Base-by-base conservation (phyloP, 2,888 invertebrate genomes). In the Cataglyphis cursor region DNA sequence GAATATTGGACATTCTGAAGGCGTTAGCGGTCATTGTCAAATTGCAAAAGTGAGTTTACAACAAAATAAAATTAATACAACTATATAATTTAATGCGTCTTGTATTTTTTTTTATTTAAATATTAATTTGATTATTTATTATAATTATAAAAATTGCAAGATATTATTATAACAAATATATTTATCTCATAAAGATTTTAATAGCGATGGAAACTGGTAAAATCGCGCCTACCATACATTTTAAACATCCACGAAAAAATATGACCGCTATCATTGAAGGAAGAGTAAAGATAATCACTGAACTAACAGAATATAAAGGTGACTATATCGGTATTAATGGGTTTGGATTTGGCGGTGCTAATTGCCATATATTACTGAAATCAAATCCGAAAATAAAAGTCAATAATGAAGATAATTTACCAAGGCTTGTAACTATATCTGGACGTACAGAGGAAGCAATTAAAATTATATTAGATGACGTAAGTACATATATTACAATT, bases 401-500 rank as follows among this genome's bases (percentile, higher is more conserved):
- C 0, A 97, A 97, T 92, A 95, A 95, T 0, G 96, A 93, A 0
- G 97, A 97, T 90, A 95, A 96, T 86, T 92, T 97, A 0, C 97
- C 97, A 0, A 96, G 98, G 73, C 94, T 98, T 72, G 96, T 97
- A 9, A 96, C 96, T 74, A 96, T 96, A 84, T 97, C 97, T 65
- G 98, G 98, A 0, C 96, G 99, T 78, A 98, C 98, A 0, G 96
- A 97, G 92, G 96, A 97, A 73, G 96, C 97, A 0, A 96, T 98
- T 0, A 95, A 96, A 62, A 95, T 93, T 74, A 95, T 98, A 85
- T 94, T 97, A 8, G 95, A 97, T 84, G 96, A 96, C 51, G 92
- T 97, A 59, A 96, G 96, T 89, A 51, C 12, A 31, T 9, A 31
- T 9, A 28, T 12, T 68, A 1, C n/a, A 35, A 64, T 21, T 5